Base-by-base conservation (phyloP, 2,888 invertebrate species). In the Synergus itoensis region DNA sequence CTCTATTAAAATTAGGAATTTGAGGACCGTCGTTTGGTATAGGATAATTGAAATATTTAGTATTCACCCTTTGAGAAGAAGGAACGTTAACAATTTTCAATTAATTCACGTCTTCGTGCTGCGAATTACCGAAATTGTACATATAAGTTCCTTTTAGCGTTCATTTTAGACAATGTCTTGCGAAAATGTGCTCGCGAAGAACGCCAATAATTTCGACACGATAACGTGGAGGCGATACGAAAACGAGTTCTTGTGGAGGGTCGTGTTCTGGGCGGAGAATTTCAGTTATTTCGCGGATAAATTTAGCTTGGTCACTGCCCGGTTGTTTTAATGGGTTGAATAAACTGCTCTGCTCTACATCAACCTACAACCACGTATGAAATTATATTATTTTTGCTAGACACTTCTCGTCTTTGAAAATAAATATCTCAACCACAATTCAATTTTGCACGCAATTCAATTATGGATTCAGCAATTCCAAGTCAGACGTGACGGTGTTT, bases 281-380 rank as follows among this genome's bases (percentile, higher is more conserved):
- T 84, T 79, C 79, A 79, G 79, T 84, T 82, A 85, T 84, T 86
- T 84, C 80, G 80, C 80, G 83, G 84, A 83, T 85, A 88, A 88
- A 88, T 88, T 88, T 88, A 88, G 83, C 85, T 77, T 73, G 79
- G 82, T 77, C 82, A 80, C 83, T 83, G 85, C 73, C 76, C 80
- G 78, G 67, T 67, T 81, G 83, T 85, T 83, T 83, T 86, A 85
- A 85, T 83, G 84, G 80, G 79, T 78, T 79, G 80, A 83, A 83
- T 86, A 85, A 86, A 87, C 85, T 81, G 86, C 75, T 69, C 60
- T 67, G 53, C 45, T 21, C 11, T 62, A 48, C 36, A 63, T 77
- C 36, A 21, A 60, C 14, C 53, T 16, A 14, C 43, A 16, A 45
- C 62, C 76, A 16, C 7, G 16, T 28, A 12, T 21, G 60, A 28